phyloP scores from a whole-genome alignment of 35 echinoderm and acorn worm species.

The Amphiura filiformis region DNA sequence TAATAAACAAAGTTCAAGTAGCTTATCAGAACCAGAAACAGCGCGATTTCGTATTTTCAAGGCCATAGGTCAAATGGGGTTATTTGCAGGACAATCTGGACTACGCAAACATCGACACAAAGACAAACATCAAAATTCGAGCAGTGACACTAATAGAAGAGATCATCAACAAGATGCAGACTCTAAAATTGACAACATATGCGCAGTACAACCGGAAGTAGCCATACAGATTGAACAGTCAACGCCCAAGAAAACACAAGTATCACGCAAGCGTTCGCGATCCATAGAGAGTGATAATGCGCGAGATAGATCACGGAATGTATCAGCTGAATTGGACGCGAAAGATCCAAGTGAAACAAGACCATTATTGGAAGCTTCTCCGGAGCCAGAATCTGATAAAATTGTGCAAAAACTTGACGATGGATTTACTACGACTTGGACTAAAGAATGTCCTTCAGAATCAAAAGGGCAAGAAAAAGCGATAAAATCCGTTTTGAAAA shows the following conservation, averaged over 20 bases:
- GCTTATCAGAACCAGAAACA: conserved; percentile 49
- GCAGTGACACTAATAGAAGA: too few species aligned
- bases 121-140: too few species aligned
- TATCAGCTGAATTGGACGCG: conserved; percentile 45
- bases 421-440: conserved; percentile 88
- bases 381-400: conserved; percentile 39
- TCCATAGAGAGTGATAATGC: conserved; percentile 3
- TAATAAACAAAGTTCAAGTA: conserved; percentile 71
- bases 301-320: conserved; percentile 4
- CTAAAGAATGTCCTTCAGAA: conserved; percentile 38
- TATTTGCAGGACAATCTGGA: conserved; percentile 43
- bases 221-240: not conserved
- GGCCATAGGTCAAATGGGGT: conserved; percentile 52
- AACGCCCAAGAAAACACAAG: too few species aligned
- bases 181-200: not conserved
- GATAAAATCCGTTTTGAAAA: conserved; percentile 41
- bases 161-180: conserved; percentile 3
- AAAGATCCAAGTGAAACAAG: conserved; percentile 60
- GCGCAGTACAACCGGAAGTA: not conserved
- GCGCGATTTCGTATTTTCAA: conserved; percentile 17
- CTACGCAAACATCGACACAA: not conserved
- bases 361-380: conserved; percentile 49
- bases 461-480: not conserved
- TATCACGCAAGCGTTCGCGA: not conserved
- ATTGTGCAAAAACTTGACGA: conserved; percentile 85